These are phyloP conservation scores for Neoseiulus cucumeris DNA, from an alignment of 1,140 invertebrate species.

Conservation along the genomic window DNA sequence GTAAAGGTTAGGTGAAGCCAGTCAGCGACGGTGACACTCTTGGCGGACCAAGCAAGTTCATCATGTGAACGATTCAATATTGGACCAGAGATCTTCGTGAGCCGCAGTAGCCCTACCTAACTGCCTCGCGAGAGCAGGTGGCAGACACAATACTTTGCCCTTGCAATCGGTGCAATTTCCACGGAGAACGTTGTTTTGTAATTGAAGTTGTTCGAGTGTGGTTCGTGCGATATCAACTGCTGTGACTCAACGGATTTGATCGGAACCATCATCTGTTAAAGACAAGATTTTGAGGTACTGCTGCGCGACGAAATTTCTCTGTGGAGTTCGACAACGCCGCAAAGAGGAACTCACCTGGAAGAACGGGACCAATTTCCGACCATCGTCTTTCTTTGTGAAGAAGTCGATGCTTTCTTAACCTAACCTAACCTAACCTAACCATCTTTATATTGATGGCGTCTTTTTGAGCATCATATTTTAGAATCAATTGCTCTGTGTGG, in stretches of 20 bases:
- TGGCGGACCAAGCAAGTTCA: too few species aligned
- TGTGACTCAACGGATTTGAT: slow-evolving; percentile 63
- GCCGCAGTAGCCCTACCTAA: slow-evolving; percentile 27
- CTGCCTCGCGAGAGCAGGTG: slow-evolving; percentile 62
- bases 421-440: too few species aligned
- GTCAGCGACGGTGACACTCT: too few species aligned
- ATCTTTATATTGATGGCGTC: slow-evolving; percentile 76
- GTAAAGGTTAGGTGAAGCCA: not conserved
- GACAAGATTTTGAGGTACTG: slow-evolving; percentile 13
- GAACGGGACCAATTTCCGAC: slow-evolving; percentile 89
- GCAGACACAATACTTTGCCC: slow-evolving; percentile 78
- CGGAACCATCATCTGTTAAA: not conserved
- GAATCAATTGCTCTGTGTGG: slow-evolving; percentile 88
- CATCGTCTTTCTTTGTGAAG: slow-evolving; percentile 67
- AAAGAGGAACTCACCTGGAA: slow-evolving; percentile 62
- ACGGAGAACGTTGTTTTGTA: slow-evolving; percentile 67
- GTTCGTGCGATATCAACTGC: slow-evolving; percentile 90
- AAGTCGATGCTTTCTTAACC: slow-evolving; percentile 83
- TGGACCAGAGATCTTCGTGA: too few species aligned
- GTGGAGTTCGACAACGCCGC: not conserved
- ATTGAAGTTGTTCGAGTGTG: slow-evolving; percentile 87
- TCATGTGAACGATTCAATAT: too few species aligned
- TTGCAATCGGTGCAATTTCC: slow-evolving; percentile 94
- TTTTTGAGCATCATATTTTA: slow-evolving; percentile 82
- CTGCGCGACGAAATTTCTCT: too few species aligned